Percentiles rank a stretch among this genome's conserved stretches.
phyloP scores from a whole-genome alignment of 2,797 vertebrate genomes.

The Epinephelus coioides region DNA sequence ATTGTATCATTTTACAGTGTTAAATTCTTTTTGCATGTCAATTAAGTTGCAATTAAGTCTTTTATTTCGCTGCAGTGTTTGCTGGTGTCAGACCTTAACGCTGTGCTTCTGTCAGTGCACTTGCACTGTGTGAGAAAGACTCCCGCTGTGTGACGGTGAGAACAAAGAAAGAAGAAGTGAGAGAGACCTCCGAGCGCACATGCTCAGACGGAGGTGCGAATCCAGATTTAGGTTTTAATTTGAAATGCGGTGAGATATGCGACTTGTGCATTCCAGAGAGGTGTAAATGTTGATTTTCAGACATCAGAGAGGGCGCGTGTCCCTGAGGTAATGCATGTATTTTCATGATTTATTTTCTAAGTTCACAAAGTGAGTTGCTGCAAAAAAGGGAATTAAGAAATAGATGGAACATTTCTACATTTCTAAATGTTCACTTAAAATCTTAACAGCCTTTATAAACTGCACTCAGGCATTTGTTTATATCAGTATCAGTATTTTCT shows the following conservation, averaged over 20 bases:
- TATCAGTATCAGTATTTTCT: not conserved
- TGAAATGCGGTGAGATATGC: conserved; percentile 4
- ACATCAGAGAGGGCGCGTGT: not conserved
- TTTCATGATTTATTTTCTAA: not conserved
- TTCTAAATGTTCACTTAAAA: not conserved
- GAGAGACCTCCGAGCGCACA: conserved; percentile 5
- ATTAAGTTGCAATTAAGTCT: conserved; percentile 60
- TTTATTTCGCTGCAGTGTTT: conserved; percentile 37
- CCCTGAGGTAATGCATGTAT: not conserved
- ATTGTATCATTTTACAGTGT: conserved; percentile 21
- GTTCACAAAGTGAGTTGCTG: not conserved
- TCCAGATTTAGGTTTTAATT: conserved; percentile 38
- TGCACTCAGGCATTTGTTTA: not conserved
- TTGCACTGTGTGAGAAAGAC: not conserved
- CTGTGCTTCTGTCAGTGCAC: not conserved
- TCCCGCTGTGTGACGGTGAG: conserved; percentile 12
- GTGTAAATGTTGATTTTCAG: conserved; percentile 16
- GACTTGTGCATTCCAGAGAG: conserved; percentile 2
- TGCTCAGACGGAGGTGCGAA: conserved; percentile 9
- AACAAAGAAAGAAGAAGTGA: conserved; percentile 25
- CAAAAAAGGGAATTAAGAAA: not conserved
- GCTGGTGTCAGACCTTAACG: not conserved
- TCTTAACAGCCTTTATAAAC: not conserved
- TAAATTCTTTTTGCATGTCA: conserved; percentile 30
- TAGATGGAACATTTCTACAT: not conserved